Base-by-base conservation (phyloP, 53 echinoderm and acorn worm genomes). In the Holothuria leucospilota region DNA sequence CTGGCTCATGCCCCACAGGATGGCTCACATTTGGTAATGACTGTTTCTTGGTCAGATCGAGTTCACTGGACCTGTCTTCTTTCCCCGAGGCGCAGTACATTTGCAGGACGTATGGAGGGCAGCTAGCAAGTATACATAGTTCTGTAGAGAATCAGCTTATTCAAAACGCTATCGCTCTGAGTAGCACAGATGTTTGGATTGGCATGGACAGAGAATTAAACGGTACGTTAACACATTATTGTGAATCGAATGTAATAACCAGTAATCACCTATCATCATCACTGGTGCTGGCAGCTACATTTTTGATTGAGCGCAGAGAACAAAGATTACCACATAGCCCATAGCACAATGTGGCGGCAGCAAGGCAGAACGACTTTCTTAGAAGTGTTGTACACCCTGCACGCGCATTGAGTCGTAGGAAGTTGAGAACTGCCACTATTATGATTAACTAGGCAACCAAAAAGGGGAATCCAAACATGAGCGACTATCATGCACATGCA, bases 31-130 rank as follows among this genome's bases (percentile, higher is more conserved):
- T 88, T n/a, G 89, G 92, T 4, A 86, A 89, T 49, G 18, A 86
- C 75, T 96, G 96, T 65, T 83, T 87, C 64, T 91, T 90, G 61
- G 42, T 73, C 13, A 87, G 68, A 1, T 72, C 56, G 15, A 40
- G 59, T 12, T 46, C 23, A 29, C 39, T 74, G 21, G 75, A 87
- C 27, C 63, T 73, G 20, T 39, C 72, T 25, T 90, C 92, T 58
- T 96, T 94, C 94, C 94, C 96, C 6, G 91, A 92, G 69, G 96
- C 96, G 24, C 69, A 90, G 80, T 96, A 86, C 58, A 68, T 71
- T 13, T 96, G 96, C 63, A 60, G 13, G 21, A 86, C 81, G 29
- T 70, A 82, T 28, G 92, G 90, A 10, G 96, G 84, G 0, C 85
- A 91, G 28, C 71, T 96, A 21, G 87, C 94, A 20, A 88, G 90